A percentile compares a stretch with the other conserved stretches of the same genome.
phyloP scores from a whole-genome alignment of 2,888 invertebrate species.

The Drosophila lutescens region DNA sequence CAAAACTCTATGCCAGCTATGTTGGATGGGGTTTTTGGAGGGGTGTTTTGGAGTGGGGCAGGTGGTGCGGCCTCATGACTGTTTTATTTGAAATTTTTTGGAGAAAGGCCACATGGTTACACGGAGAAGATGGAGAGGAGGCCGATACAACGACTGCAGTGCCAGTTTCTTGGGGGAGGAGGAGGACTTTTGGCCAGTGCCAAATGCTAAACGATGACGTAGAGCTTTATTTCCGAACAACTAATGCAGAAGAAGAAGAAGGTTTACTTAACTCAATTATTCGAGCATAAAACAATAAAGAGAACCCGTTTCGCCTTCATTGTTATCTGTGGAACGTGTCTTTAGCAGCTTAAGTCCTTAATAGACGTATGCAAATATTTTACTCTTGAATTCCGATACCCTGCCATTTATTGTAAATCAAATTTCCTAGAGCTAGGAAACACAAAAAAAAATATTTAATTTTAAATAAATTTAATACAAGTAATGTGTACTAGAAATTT shows the following conservation, averaged over 20 bases:
- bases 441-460: no score
- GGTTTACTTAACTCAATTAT: conserved; percentile 64
- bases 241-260: conserved; percentile 12
- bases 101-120: conserved; percentile 68
- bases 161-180: conserved; percentile 10
- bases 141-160: conserved; percentile 18
- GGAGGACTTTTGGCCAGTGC: conserved; percentile 8
- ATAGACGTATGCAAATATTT: conserved; percentile 27
- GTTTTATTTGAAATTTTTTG: conserved; percentile 75
- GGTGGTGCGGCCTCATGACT: conserved; percentile 62
- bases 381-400: conserved; percentile 12
- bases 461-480: no score
- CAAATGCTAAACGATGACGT: conserved; percentile 62
- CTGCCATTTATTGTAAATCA: neutral
- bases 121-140: neutral
- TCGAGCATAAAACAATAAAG: conserved; percentile 38
- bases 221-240: conserved; percentile 51
- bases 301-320: conserved; percentile 58
- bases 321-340: conserved; percentile 49
- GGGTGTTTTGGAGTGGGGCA: conserved; percentile 17
- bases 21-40: conserved; percentile 1
- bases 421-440: no score
- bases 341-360: conserved; percentile 17
- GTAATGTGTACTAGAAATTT: no score
- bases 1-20: conserved; percentile 49